Base-by-base conservation (phyloP, 1,140 invertebrate genomes). In the Anastrepha obliqua region DNA sequence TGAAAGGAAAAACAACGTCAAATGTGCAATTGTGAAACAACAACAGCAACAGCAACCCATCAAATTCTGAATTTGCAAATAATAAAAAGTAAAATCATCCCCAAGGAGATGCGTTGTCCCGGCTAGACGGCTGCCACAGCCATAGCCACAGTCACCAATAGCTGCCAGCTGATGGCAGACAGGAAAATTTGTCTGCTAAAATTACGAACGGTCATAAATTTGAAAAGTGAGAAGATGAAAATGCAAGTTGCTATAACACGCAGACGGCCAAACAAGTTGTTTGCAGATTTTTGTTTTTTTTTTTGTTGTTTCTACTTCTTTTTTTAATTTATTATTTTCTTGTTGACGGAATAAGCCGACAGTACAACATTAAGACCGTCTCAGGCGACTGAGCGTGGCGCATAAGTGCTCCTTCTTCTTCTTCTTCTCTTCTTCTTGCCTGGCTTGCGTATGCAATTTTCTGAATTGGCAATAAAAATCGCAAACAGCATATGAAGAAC, bases 211-310 rank as follows among this genome's bases (percentile, higher is more conserved):
- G 74, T 81, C 74, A 81, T 81, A 81, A 58, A 81, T 81, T 81
- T 81, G 74, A 81, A 81, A 81, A 81, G 74, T 81, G 74, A 81
- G 74, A 81, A 81, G 74, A 81, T 81, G 74, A 81, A 81, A 81
- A 81, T 81, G 74, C 74, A 81, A 81, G 74, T 81, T 81, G 74
- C 74, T 55, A n/a, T 13, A 58, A 81, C 74, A 81, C 47, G n/a
- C 74, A 81, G 74, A 81, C 8, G n/a, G 67, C 47, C 65, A 29
- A 55, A 81, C 74, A 81, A 81, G 74, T 81, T 81, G 8, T 39
- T 29, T 62, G 60, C 13, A 5, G 8, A n/a, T 67, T 29, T 81
- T 74, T 55, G n/a, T n/a, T 51, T 55, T 55, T 29, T 51, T 81
- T 81, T n/a, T n/a, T n/a, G n/a, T n/a, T 29, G 70, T 11, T 42